Conservation (phyloP, 2,113 vertebrate genomes). For the Dermatemys mawii region DNA sequence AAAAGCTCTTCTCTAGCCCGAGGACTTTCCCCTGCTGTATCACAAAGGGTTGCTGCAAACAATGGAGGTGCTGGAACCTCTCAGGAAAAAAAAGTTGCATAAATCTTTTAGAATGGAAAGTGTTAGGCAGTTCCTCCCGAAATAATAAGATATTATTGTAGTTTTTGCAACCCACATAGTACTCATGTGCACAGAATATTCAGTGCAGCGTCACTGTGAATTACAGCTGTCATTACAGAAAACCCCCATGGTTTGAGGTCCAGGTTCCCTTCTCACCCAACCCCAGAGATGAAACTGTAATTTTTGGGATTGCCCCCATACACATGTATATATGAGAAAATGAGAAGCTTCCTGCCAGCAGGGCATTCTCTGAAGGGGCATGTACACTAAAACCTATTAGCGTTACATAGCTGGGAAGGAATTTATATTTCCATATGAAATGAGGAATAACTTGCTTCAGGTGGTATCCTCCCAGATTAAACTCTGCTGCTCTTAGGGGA, state of each 20-base stretch:
- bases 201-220: background rate
- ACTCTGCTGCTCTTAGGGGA: background rate
- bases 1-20: rapidly evolving
- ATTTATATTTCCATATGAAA: background rate
- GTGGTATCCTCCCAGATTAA: background rate
- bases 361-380: background rate
- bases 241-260: background rate
- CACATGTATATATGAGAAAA: background rate
- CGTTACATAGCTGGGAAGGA: background rate
- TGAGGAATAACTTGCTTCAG: background rate
- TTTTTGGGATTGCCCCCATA: background rate
- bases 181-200: background rate
- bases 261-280: background rate
- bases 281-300: background rate
- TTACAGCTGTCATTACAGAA: background rate
- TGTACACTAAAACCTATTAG: background rate
- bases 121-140: background rate
- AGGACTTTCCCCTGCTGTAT: background rate
- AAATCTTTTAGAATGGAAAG: background rate
- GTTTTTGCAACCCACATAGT: background rate
- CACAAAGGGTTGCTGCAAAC: background rate
- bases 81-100: background rate
- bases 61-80: background rate
- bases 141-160: background rate
- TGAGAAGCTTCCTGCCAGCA: background rate